These are phyloP conservation scores for Uria aalge DNA, from an alignment of 2,113 vertebrate genomes.

Conservation along the genomic window DNA sequence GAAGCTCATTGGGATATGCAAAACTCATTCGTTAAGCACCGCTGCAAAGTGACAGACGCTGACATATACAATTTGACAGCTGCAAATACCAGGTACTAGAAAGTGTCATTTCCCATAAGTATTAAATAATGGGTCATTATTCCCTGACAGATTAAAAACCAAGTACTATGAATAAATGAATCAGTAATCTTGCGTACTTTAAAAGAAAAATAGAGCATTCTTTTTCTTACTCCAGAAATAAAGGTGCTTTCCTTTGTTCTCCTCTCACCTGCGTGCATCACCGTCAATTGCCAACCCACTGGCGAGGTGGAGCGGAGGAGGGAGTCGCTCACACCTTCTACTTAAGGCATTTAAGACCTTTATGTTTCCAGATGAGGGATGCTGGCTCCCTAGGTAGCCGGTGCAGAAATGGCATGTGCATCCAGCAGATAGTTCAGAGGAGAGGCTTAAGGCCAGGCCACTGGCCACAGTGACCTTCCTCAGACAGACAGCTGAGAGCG, in stretches of 20 bases:
- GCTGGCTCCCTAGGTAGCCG: neutral
- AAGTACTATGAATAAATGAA: conserved; percentile 61
- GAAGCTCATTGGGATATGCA: conserved; percentile 37
- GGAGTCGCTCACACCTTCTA: neutral
- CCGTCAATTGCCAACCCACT: neutral
- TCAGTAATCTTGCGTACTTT: conserved; percentile 27
- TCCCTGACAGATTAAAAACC: conserved; percentile 62
- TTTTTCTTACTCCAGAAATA: conserved; percentile 49
- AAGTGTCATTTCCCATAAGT: conserved; percentile 66
- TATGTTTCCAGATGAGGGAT: neutral
- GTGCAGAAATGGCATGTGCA: neutral
- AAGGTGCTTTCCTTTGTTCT: conserved; percentile 57
- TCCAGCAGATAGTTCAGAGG: neutral
- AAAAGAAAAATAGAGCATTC: conserved; percentile 39
- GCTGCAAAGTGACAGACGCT: conserved; percentile 44
- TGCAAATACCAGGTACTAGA: conserved; percentile 54
- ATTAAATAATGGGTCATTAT: conserved; percentile 68
- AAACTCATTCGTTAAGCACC: conserved; percentile 25
- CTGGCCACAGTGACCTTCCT: neutral
- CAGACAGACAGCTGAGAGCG: neutral
- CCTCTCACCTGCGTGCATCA: neutral
- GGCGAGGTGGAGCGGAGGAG: neutral
- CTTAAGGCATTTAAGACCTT: neutral
- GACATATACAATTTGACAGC: conserved; percentile 62
- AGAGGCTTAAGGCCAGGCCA: neutral